phyloP scores from a whole-genome alignment of 2,113 vertebrate species.

The Cephalophus harveyi region DNA sequence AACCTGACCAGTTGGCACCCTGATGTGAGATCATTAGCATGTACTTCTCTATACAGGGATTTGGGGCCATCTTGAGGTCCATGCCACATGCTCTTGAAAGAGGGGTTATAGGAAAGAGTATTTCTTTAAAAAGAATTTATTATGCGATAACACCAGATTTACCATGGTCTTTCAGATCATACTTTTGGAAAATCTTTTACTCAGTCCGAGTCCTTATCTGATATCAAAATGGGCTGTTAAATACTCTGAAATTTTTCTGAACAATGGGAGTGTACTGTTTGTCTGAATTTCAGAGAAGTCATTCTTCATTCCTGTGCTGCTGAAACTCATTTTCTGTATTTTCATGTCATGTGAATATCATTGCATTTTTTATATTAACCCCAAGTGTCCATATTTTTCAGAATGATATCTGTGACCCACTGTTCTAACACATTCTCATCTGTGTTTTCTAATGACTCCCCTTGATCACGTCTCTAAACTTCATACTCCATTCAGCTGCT shows the following conservation, averaged over 20 bases:
- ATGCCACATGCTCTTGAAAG: neutral
- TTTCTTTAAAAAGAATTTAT: neutral
- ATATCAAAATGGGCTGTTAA: neutral
- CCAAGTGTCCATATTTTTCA: neutral
- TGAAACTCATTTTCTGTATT: neutral
- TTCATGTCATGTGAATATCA: slow-evolving; percentile 14
- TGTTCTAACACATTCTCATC: neutral
- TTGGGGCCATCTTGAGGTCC: neutral
- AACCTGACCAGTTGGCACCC: neutral
- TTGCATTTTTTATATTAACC: neutral
- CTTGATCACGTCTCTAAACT: neutral
- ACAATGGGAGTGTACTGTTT: neutral
- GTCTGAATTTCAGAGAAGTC: neutral
- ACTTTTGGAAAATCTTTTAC: neutral
- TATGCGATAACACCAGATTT: neutral
- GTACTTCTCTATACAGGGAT: neutral
- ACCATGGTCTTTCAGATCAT: neutral
- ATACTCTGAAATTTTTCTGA: neutral
- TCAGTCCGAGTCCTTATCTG: neutral
- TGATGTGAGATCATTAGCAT: neutral
- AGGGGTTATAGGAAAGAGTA: neutral
- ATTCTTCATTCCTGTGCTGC: neutral
- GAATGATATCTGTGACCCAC: neutral
- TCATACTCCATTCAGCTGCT: neutral
- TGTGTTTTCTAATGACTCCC: neutral